Base-by-base conservation (phyloP, 2,797 vertebrate species). In the Poecilia velifera region DNA sequence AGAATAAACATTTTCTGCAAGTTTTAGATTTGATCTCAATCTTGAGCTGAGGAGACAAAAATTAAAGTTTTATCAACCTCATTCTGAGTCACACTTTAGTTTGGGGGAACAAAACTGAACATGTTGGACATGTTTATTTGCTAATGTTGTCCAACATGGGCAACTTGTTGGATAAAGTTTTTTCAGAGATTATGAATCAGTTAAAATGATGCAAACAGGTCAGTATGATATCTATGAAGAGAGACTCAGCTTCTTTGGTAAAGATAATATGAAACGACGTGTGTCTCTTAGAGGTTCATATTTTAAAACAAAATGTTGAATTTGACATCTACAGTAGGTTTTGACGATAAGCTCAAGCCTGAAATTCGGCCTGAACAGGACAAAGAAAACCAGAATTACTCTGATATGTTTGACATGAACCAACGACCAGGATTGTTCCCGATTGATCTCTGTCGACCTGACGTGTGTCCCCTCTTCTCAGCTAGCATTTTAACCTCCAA, bases 381-480 rank as follows among this genome's bases (percentile, higher is more conserved):
- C 76, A 79, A 66, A 76, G 70, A 20, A 81, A 66, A 76, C 82
- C 80, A 43, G 64, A 73, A 68, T 72, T 36, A 2, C 46, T 49
- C 70, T 71, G 86, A 78, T 73, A 88, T 59, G 36, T 79, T 13
- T 74, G 73, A 85, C 78, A 53, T 76, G 72, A 86, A 84, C 49
- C 81, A 88, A 87, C 76, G 71, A 91, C 49, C 73, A 80, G 25
- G 10, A 57, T 82, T 84, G 70, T 76, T 34, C 75, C 41, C 41
- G 78, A 79, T 73, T 86, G 82, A 87, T 82, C 79, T 86, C 72
- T 86, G 64, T 49, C 36, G 76, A 88, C 81, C 77, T 84, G 90
- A 92, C 87, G 64, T 90, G 76, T 84, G 70, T 82, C 76, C 77
- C 51, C 45, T 74, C 47, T 73, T 82, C 55, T 55, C 28, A 82